Percentiles rank a stretch among this genome's conserved stretches.
Conservation (phyloP, 2,797 vertebrate species). For the Tiaroga cobitis region DNA sequence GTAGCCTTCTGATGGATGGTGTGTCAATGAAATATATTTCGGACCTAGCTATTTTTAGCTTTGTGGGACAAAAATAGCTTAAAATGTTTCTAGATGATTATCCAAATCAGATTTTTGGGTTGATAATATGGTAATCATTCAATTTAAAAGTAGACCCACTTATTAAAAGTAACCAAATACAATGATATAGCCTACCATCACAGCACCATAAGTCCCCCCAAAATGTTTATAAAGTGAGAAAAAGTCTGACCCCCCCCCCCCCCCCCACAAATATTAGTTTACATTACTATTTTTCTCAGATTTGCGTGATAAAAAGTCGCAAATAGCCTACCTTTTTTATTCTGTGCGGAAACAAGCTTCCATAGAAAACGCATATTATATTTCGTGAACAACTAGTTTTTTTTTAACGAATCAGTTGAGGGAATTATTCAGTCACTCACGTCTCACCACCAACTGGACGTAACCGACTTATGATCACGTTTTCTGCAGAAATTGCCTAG, state of each 20-base stretch:
- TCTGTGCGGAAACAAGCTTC: too few species aligned
- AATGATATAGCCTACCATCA: background rate
- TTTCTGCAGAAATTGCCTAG: background rate
- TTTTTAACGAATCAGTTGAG: background rate
- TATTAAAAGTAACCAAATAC: background rate
- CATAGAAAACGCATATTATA: background rate
- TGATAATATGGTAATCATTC: background rate
- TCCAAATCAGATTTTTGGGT: background rate
- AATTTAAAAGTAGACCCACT: background rate
- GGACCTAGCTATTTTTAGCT: conserved; percentile 12
- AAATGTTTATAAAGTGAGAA: too few species aligned
- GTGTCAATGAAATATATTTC: background rate
- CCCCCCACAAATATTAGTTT: too few species aligned
- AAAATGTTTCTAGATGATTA: background rate
- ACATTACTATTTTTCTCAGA: too few species aligned
- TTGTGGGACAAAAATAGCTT: background rate
- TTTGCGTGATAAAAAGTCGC: too few species aligned
- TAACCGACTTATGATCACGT: too few species aligned
- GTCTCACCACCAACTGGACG: too few species aligned
- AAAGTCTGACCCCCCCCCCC: too few species aligned
- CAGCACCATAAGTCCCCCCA: too few species aligned
- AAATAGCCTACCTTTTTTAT: too few species aligned
- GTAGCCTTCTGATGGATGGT: background rate
- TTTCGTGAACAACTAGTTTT: background rate
- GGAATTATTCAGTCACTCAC: background rate